Conservation (phyloP, 92 coral and sea anemone genomes). For the Palythoa grandiflora region DNA sequence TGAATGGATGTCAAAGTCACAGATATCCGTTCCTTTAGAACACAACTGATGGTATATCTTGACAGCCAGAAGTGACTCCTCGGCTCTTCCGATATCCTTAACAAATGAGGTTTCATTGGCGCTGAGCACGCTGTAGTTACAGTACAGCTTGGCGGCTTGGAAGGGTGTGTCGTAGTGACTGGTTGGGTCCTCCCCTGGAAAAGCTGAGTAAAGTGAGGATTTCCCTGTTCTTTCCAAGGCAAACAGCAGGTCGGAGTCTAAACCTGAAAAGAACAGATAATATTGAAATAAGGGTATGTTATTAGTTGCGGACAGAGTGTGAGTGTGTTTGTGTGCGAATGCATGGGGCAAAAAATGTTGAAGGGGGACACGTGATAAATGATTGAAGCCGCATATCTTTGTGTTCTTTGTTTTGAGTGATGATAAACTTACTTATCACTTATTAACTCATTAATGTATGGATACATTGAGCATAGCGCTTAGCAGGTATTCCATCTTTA, state of each 20-base stretch:
- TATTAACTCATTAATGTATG: too few relatives aligned
- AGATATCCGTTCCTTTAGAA: constrained; percentile 5
- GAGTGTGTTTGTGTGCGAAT: too few relatives aligned
- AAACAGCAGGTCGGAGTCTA: constrained; percentile 23
- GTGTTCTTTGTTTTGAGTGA: too few relatives aligned
- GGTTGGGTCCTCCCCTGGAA: constrained; percentile 2
- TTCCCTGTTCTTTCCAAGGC: constrained; percentile 5
- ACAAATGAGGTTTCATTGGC: constrained; percentile 29
- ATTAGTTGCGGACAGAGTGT: too few relatives aligned
- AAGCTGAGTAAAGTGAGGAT: background rate
- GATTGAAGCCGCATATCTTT: too few relatives aligned
- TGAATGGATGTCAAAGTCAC: constrained; percentile 4
- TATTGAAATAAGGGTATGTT: too few relatives aligned
- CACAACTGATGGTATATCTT: constrained; percentile 28
- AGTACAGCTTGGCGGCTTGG: constrained; percentile 37
- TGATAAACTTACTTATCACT: too few relatives aligned
- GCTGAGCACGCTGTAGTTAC: constrained; percentile 38
- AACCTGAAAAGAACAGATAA: constrained; percentile 1
- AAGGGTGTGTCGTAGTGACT: constrained; percentile 17
- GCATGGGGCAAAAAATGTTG: too few relatives aligned
- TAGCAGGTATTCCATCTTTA: too few relatives aligned
- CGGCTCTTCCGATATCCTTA: constrained; percentile 34
- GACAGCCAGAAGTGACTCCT: constrained; percentile 38
- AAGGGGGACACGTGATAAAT: too few relatives aligned
- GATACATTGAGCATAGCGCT: too few relatives aligned